Evolutionary conservation across 35 echinoderm and acorn worm species (phyloP).

Genomic region (Apostichopus parvimensis): DNA sequence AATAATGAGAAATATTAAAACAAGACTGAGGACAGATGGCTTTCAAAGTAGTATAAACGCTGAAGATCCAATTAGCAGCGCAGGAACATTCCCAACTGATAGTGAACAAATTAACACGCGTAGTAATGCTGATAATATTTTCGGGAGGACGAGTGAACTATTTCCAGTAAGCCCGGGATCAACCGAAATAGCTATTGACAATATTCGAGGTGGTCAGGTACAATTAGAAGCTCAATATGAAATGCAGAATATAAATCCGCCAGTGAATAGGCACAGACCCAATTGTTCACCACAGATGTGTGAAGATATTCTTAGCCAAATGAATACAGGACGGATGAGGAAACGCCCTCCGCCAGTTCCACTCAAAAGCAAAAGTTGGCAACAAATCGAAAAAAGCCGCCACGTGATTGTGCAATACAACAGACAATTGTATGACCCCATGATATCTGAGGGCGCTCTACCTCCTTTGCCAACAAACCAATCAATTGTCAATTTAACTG

Average conservation of each 20-base stretch:
- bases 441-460: neutral
- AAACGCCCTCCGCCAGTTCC: conserved; percentile 23
- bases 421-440: neutral
- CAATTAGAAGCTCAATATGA: neutral
- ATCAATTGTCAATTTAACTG: conserved; percentile 35
- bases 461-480: conserved; percentile 11
- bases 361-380: conserved; percentile 8
- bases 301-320: conserved; percentile 5
- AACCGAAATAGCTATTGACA: no score
- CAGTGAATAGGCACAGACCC: neutral
- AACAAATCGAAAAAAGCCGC: conserved; percentile 15
- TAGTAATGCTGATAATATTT: neutral
- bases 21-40: no score
- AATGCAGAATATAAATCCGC: neutral
- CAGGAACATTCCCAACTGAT: neutral
- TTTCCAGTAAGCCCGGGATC: neutral
- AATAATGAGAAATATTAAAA: neutral
- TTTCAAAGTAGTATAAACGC: no score
- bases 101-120: neutral
- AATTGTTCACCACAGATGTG: conserved; percentile 26
- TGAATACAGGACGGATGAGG: neutral
- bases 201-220: neutral
- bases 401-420: conserved; percentile 37
- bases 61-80: no score
- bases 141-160: neutral